These are phyloP conservation scores for Lampris incognitus DNA, from an alignment of 2,113 vertebrate genomes.

Conservation along the genomic window DNA sequence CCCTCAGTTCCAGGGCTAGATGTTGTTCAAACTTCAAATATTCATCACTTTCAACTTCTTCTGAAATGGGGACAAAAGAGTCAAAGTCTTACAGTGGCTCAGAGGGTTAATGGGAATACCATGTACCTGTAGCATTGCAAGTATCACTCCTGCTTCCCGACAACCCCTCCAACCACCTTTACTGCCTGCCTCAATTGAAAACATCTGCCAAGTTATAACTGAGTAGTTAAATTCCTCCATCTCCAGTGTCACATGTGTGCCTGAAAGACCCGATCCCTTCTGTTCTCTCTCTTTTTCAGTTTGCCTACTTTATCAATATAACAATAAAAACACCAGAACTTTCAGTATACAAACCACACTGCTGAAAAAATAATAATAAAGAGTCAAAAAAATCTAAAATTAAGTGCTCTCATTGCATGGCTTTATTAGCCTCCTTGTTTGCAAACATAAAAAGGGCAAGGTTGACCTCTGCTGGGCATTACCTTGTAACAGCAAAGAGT, in stretches of 20 bases:
- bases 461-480: constrained; percentile 44
- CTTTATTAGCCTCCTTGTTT: too few species aligned
- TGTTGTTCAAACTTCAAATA: constrained; percentile 47
- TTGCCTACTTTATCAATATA: too few species aligned
- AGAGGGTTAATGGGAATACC: not conserved
- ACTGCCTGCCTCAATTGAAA: not conserved
- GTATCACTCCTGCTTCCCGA: not conserved
- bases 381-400: too few species aligned
- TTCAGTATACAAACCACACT: too few species aligned
- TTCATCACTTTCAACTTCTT: constrained; percentile 50
- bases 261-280: too few species aligned
- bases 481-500: not conserved
- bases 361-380: too few species aligned
- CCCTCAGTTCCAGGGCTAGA: constrained; percentile 58
- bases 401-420: too few species aligned
- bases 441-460: constrained; percentile 17
- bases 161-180: not conserved
- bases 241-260: too few species aligned
- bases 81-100: not conserved
- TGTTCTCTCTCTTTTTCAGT: too few species aligned
- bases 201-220: too few species aligned
- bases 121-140: not conserved
- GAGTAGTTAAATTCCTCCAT: too few species aligned
- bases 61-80: constrained; percentile 36
- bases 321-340: too few species aligned